Base-by-base conservation (phyloP, 2,113 vertebrate species). In the Copsychus sechellarum region DNA sequence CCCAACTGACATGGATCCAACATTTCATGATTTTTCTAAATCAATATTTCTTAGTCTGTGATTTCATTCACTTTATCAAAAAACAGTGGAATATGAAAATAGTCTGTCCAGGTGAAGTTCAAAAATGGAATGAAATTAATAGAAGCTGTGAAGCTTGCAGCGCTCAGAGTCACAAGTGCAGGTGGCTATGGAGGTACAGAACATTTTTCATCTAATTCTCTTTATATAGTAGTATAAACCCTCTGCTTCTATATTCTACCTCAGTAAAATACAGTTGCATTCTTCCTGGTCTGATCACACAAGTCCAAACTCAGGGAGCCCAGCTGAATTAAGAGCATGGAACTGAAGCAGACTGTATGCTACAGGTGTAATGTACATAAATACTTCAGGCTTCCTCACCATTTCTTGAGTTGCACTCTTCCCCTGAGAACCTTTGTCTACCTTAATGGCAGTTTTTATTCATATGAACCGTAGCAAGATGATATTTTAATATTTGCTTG, bases 61-160 rank as follows among this genome's bases (percentile, higher is more conserved):
- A 90, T 81, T 96, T 66, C 33, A 77, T 70, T 87, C 22, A 16
- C 43, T 90, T 77, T 82, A 94, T 66, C 24, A 88, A 86, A 90
- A 61, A 51, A 1, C 14, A 83, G 40, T 19, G 48, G 29, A 90
- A 76, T 77, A 90, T 51, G 20, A 94, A 92, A 81, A 90, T 3
- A 54, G 19, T 91, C 45, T 40, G 53, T 48, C 43, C 82, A 66
- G 33, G 21, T 54, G 20, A 90, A 71, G 36, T 67, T 67, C 65
- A 62, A 66, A 76, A 82, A 88, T 19, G 58, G 18, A 13, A 76
- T 29, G 7, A 80, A 87, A 91, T 48, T 0, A 80, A 60, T 12
- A 72, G 40, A 81, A 48, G 57, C 43, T 77, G 19, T 24, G 31
- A 53, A 74, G 77, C 24, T 64, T 73, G 51, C 60, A 29, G 10